These are phyloP conservation scores for Galleria mellonella DNA, from an alignment of 1,140 invertebrate genomes.

Conservation along the genomic window DNA sequence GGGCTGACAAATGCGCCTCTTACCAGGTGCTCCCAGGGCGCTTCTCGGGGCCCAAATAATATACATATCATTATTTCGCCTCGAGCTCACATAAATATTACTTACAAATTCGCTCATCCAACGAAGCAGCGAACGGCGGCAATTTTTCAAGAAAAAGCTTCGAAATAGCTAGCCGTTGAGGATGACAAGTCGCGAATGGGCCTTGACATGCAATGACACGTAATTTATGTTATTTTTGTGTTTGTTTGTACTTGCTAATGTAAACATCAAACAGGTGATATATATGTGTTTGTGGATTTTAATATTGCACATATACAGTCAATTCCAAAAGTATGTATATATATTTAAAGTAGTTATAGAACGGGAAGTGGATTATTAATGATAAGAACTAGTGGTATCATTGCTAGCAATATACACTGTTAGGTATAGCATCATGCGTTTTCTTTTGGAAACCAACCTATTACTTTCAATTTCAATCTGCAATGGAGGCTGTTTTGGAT, in stretches of 20 bases:
- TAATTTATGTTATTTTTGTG: constrained; percentile 7
- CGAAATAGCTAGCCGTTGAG: background rate
- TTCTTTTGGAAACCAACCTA: no score
- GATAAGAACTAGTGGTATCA: no score
- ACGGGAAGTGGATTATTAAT: no score
- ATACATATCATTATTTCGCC: constrained; percentile 59
- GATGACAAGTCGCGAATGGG: constrained; percentile 6
- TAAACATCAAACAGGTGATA: background rate
- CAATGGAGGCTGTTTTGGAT: no score
- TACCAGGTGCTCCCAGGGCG: constrained; percentile 20
- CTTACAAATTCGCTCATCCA: constrained; percentile 48
- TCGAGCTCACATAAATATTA: constrained; percentile 52
- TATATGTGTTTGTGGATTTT: no score
- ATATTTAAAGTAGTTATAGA: no score
- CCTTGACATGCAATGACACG: constrained; percentile 5
- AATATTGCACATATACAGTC: no score
- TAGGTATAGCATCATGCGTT: no score
- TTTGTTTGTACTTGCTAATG: background rate
- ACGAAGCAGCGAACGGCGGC: constrained; percentile 23
- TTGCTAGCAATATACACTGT: no score
- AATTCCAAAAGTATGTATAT: no score
- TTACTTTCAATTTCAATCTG: no score
- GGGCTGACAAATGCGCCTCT: constrained; percentile 53
- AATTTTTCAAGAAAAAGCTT: constrained; percentile 44
- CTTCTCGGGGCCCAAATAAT: constrained; percentile 42